These are phyloP conservation scores for Gerris lacustris DNA, from an alignment of 2,888 invertebrate species.

Conservation along the genomic window DNA sequence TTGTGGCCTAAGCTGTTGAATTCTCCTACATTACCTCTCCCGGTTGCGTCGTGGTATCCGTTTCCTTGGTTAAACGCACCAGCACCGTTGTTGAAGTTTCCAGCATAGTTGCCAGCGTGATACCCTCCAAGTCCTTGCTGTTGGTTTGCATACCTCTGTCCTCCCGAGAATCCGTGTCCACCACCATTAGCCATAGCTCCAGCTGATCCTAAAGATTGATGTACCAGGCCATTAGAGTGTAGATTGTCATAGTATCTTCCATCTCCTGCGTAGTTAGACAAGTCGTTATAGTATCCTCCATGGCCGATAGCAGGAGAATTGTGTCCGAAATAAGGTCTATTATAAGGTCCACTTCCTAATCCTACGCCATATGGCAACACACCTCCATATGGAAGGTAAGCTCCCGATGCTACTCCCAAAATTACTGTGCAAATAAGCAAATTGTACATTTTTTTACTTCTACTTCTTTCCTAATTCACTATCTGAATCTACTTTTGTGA, in stretches of 20 bases:
- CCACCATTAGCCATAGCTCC: neutral
- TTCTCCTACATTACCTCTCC: slow-evolving; percentile 9
- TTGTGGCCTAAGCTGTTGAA: slow-evolving; percentile 15
- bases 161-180: neutral
- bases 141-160: slow-evolving; percentile 7
- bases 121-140: slow-evolving; percentile 3
- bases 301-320: neutral
- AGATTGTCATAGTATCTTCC: neutral
- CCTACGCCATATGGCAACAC: neutral
- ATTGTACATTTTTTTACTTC: neutral
- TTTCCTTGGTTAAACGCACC: neutral
- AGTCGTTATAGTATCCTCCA: neutral
- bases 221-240: neutral
- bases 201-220: neutral
- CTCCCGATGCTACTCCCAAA: neutral
- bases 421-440: neutral
- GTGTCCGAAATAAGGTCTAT: neutral
- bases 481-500: neutral
- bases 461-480: neutral
- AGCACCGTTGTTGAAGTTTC: neutral
- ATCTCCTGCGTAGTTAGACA: slow-evolving; percentile 3
- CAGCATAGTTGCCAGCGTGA: neutral
- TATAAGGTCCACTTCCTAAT: neutral
- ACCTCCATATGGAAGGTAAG: neutral
- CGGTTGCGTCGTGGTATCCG: neutral